Evolutionary conservation across 2,797 vertebrate species (phyloP), one percentile per base, ranked within the genome.

Genomic region (Numenius phaeopus): DNA sequence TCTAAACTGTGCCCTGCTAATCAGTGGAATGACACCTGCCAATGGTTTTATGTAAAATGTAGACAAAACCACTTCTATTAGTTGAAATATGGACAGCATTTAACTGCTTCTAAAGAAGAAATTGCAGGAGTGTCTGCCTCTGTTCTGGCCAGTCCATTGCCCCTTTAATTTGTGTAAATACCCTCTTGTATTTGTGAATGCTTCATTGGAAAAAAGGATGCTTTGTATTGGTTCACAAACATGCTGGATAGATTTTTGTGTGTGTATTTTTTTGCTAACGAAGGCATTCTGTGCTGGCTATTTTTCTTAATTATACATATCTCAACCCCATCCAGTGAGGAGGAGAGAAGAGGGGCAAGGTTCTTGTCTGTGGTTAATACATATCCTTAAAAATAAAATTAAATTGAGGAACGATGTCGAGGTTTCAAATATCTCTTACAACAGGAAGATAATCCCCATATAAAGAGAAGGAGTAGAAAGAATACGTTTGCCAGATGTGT

Each of bases 61-160:
- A 97, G 96, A 94, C 66, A 97, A 96, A 97, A 91, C 67, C 80
- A 83, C 87, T 90, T 94, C 73, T 96, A 61, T 66, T 94, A 87
- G 96, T 97, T 90, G 97, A 94, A 70, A 91, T 75, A 70, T 22
- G 11, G 32, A 10, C 47, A 81, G 66, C 64, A 73, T 67, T 95
- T 96, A 65, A 65, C 62, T 79, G 52, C 71, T 96, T 89, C 88
- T 96, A 86, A 92, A 94, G 79, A 83, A 92, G 55, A 89, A 84
- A 83, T 55, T 76, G 42, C n/a, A 67, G 49, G 32, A 75, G 40
- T 83, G 54, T 71, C 34, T 67, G 55, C 30, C 34, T 64, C 32
- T 69, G 4, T 64, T 79, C 9, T 27, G 50, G 32, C 14, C 20
- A 54, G 19, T 64, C 57, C 4, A 0, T 39, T 79, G 50, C 7